phyloP scores from a whole-genome alignment of 2,888 invertebrate species.

The Neoitamus cyanurus region DNA sequence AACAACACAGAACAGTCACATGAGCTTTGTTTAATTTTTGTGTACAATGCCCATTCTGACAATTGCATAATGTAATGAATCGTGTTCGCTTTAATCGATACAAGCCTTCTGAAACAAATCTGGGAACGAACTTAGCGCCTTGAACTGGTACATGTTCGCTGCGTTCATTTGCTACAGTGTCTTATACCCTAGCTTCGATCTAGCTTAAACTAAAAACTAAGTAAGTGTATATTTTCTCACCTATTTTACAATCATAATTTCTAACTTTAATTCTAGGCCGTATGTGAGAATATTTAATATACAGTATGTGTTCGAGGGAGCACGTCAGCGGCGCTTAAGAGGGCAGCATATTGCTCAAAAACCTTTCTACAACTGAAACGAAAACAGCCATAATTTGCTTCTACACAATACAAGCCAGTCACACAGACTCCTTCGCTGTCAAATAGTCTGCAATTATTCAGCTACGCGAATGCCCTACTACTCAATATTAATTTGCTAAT shows the following conservation, averaged over 20 bases:
- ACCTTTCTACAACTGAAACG: background rate
- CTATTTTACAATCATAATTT: conserved; percentile 33
- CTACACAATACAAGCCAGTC: background rate
- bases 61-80: background rate
- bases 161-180: background rate
- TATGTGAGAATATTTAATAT: conserved; percentile 51
- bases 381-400: background rate
- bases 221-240: background rate
- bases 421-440: background rate
- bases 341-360: background rate
- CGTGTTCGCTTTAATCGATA: background rate
- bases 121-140: background rate
- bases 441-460: background rate
- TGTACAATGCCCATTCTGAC: background rate
- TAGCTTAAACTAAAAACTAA: conserved; percentile 12
- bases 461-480: background rate
- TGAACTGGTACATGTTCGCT: background rate
- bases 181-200: conserved; percentile 2
- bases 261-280: conserved; percentile 47
- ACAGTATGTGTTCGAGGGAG: conserved; percentile 49
- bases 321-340: background rate
- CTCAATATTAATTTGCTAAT: conserved; percentile 15
- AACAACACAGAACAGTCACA: conserved; percentile 43
- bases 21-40: conserved; percentile 33
- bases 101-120: background rate